Conservation (phyloP, 2,888 invertebrate species). For the Tipula vernalis region DNA sequence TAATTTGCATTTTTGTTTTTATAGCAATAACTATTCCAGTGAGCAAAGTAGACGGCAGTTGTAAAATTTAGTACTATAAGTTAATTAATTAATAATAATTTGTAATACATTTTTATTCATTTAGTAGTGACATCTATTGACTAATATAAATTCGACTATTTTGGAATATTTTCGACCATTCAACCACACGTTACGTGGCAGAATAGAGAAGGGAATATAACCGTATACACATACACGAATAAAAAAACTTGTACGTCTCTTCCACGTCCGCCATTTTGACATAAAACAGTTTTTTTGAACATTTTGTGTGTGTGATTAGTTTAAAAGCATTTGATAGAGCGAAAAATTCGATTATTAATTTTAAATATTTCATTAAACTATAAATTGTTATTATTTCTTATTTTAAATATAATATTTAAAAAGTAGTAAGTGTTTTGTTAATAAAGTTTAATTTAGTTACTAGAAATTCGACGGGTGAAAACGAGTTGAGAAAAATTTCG, state of each 20-base stretch:
- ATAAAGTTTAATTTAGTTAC: background rate
- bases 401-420: conserved; percentile 7
- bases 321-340: background rate
- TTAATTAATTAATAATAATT: too few species aligned
- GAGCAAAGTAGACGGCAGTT: too few species aligned
- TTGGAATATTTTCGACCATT: background rate
- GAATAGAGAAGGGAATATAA: conserved; percentile 8
- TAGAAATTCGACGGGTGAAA: background rate
- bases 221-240: background rate
- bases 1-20: too few species aligned
- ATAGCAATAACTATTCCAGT: too few species aligned
- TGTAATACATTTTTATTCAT: background rate
- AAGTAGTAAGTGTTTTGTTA: background rate
- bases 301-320: conserved; percentile 9
- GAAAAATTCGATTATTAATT: background rate
- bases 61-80: too few species aligned
- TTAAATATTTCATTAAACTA: background rate
- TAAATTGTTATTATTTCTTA: conserved; percentile 5
- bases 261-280: conserved; percentile 12
- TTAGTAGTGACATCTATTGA: background rate
- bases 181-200: conserved; percentile 5
- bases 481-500: background rate
- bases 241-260: background rate
- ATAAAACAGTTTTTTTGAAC: conserved; percentile 11
- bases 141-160: background rate